Evolutionary conservation across 1,140 invertebrate species (phyloP), one percentile per base, ranked within the genome.

Genomic region (Cylas formicarius): DNA sequence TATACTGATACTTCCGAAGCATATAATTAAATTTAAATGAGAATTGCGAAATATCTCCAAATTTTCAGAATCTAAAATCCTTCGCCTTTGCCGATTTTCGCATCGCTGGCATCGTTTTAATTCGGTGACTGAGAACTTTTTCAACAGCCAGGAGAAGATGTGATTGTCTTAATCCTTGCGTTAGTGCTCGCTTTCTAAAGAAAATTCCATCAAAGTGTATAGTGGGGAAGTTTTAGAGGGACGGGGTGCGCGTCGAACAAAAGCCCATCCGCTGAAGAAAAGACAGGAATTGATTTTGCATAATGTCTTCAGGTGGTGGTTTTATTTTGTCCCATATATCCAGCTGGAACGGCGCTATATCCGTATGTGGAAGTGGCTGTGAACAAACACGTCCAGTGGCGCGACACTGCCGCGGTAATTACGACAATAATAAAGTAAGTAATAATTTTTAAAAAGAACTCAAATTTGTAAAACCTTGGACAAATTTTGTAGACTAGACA

Each of bases 251-350:
- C 11, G n/a, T 20, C 14, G 48, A 44, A 50, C 35, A 46, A 46
- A 46, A 39, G 44, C 13, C n/a, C n/a, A 31, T 28, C 7, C 26
- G 31, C 45, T 48, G 28, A 53, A 47, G 51, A 53, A 56, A 61
- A 56, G 57, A 61, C 49, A 57, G 53, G 61, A 61, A 65, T 65
- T 63, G 62, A 62, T 63, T 65, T 65, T 65, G 62, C 61, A 65
- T 65, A 65, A 65, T 62, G 62, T 65, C 55, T 57, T 57, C 60
- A 64, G 62, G 62, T 62, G 57, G 59, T 52, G 56, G 46, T 61
- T 60, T 60, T 61, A 61, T 61, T 61, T 55, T 60, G 54, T 50
- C 55, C 57, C 57, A 61, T 61, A 61, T 61, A 61, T 61, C 57
- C 56, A 48, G 45, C 38, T 53, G 54, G 47, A 52, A 43, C 35